Evolutionary conservation across 1,140 invertebrate species (phyloP), one percentile per base, ranked within the genome.

Genomic region (Apis cerana): DNA sequence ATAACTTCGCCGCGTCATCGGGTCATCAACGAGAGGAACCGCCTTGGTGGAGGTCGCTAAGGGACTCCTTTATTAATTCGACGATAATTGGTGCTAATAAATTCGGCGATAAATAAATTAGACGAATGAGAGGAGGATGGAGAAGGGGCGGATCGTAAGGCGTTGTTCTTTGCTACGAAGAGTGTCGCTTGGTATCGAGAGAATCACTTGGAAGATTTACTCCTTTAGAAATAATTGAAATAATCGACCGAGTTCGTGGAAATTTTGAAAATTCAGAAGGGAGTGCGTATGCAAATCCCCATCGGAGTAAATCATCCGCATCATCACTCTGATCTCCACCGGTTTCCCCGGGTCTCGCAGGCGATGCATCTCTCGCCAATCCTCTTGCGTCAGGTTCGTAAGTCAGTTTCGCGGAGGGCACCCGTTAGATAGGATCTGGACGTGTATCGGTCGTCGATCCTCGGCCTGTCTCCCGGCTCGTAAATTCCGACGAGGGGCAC

Each of bases 391-490:
- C 86, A 86, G 33, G 71, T 82, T 75, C 70, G 85, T 67, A 65
- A 89, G 82, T 85, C 79, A 79, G 75, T 87, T 89, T 89, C 67
- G 56, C 81, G 59, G 43, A 85, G 72, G 85, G 87, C 88, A 89
- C 88, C 88, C 88, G 88, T 89, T 89, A 81, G 85, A 86, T 89
- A 68, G 77, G 69, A 87, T 88, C 80, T 80, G 79, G 81, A 87
- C 84, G 80, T 83, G 86, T 82, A 86, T 88, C 84, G 85, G 85
- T 91, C 90, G 88, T 90, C 89, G 89, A 90, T 90, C 89, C 86
- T 88, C 67, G 75, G 62, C 72, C 82, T 70, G 88, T 87, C 86
- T 82, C 67, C 71, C 74, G 81, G 86, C 88, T 91, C 90, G 88
- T 91, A 90, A 91, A 92, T 92, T 92, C 88, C 90, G 87, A 85